Percentiles rank a stretch among this genome's conserved stretches.
Conservation (phyloP, 2,888 invertebrate species). For the Elegia similella region DNA sequence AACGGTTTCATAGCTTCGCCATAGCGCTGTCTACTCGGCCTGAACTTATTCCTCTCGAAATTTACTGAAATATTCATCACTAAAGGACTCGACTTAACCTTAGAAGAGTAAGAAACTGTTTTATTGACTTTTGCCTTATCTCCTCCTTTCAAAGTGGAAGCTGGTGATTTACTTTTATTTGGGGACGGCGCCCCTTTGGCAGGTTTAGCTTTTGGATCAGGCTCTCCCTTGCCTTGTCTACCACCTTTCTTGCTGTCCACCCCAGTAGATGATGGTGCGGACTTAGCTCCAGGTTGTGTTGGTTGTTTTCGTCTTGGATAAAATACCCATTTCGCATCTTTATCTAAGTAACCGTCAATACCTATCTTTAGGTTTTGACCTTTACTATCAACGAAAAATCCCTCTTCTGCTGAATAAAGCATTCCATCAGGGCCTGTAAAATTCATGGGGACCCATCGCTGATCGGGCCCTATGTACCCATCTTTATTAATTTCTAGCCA, state of each 20-base stretch:
- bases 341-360: conserved; percentile 67
- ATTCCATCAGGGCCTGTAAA: conserved; percentile 70
- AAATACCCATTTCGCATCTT: conserved; percentile 66
- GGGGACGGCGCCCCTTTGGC: neutral
- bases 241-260: conserved; percentile 31
- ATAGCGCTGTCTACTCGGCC: conserved; percentile 22
- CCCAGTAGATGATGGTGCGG: conserved; percentile 36
- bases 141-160: conserved; percentile 28
- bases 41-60: conserved; percentile 35
- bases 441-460: conserved; percentile 68
- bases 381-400: conserved; percentile 51
- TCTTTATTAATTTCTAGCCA: conserved; percentile 74
- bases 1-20: conserved; percentile 41
- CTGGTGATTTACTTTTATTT: conserved; percentile 28
- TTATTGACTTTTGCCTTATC: conserved; percentile 26
- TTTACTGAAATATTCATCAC: conserved; percentile 56
- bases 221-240: conserved; percentile 25
- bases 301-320: conserved; percentile 43
- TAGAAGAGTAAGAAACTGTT: conserved; percentile 22
- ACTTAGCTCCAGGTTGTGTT: conserved; percentile 38
- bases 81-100: conserved; percentile 40
- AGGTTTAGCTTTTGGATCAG: conserved; percentile 28
- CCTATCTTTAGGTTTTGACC: conserved; percentile 57
- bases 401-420: conserved; percentile 66
- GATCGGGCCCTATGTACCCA: conserved; percentile 68